These are phyloP conservation scores for Listronotus oregonensis DNA, from an alignment of 1,140 invertebrate genomes.

Conservation along the genomic window DNA sequence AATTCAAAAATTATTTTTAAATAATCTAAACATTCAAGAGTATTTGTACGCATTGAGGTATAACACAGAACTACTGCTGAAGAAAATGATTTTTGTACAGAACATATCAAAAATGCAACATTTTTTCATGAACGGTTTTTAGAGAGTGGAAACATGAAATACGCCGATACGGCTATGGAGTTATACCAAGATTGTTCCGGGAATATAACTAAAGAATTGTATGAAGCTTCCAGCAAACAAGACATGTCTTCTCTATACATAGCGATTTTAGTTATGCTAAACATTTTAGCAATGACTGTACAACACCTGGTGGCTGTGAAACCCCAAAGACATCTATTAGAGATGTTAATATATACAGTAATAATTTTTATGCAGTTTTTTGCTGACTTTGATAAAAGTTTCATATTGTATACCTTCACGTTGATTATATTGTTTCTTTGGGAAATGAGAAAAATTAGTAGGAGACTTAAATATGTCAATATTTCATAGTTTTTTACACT, in stretches of 20 bases:
- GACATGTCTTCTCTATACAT: conserved; percentile 47
- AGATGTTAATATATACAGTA: neutral
- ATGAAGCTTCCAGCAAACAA: conserved; percentile 43
- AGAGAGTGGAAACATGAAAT: conserved; percentile 11
- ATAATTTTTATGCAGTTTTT: conserved; percentile 9
- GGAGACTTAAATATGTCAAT: neutral
- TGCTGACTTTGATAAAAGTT: neutral
- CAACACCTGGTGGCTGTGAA: neutral
- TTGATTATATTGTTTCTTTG: neutral
- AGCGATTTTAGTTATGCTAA: conserved; percentile 29
- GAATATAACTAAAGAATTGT: conserved; percentile 43
- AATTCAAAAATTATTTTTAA: conserved; percentile 56
- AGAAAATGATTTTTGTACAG: conserved; percentile 52
- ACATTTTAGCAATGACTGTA: conserved; percentile 24
- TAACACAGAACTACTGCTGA: conserved; percentile 59
- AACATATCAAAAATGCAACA: conserved; percentile 36
- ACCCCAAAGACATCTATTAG: neutral
- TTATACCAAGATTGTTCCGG: conserved; percentile 45
- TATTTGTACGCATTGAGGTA: conserved; percentile 71
- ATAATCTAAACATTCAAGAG: conserved; percentile 56
- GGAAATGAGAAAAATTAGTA: neutral
- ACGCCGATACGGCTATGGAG: conserved; percentile 26
- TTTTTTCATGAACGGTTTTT: conserved; percentile 43
- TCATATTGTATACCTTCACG: neutral
- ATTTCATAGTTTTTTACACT: neutral